Conservation (phyloP, 35 echinoderm and acorn worm genomes). For the Heliocidaris tuberculata region DNA sequence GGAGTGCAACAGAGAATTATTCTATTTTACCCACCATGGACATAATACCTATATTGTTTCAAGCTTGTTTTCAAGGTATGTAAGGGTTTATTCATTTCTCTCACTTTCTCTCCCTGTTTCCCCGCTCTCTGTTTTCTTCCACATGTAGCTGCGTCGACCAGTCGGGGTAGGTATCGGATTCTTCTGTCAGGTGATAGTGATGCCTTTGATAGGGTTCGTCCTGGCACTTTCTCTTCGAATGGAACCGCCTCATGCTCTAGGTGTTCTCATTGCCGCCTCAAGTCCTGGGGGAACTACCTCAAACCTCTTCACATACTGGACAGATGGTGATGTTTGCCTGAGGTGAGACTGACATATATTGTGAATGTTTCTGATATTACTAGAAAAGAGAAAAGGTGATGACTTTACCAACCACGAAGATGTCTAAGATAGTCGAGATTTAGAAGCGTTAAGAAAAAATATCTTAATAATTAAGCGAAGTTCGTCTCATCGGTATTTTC, state of each 20-base stretch:
- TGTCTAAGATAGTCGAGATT: too few species aligned
- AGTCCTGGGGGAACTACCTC: conserved; percentile 72
- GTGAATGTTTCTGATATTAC: background rate
- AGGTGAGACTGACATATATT: conserved; percentile 40
- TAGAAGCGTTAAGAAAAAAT: too few species aligned
- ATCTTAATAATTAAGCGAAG: too few species aligned
- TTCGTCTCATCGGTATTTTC: too few species aligned
- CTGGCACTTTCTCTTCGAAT: conserved; percentile 59
- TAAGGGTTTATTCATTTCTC: too few species aligned
- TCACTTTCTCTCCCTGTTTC: too few species aligned
- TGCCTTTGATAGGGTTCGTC: conserved; percentile 63
- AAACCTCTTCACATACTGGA: conserved; percentile 68
- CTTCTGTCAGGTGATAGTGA: conserved; percentile 65
- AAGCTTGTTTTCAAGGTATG: too few species aligned
- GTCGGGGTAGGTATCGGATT: conserved; percentile 62
- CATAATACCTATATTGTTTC: too few species aligned
- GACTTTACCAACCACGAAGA: too few species aligned
- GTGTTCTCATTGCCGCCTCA: conserved; percentile 64
- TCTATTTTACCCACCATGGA: too few species aligned
- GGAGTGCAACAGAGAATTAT: too few species aligned
- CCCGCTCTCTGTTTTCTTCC: background rate
- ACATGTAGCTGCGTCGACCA: conserved; percentile 50
- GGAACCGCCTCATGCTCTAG: conserved; percentile 61
- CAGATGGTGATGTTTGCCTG: conserved; percentile 70
- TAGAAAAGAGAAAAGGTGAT: too few species aligned